Percentiles rank a stretch among this genome's conserved stretches.
Conservation (phyloP, 2,113 vertebrate species). For the Pseudopodoces humilis region DNA sequence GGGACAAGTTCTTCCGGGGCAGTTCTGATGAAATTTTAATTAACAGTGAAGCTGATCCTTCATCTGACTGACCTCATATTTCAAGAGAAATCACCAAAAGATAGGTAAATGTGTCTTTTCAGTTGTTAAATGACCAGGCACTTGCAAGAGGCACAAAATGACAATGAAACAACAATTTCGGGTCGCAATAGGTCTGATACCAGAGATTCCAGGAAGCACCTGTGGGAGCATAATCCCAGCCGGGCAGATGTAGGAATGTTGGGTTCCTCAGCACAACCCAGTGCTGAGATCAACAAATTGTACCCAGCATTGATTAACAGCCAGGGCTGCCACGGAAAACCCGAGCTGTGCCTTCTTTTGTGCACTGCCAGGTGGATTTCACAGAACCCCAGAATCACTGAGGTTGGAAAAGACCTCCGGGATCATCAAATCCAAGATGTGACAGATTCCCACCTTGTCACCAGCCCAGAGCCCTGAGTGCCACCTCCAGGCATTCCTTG, state of each 20-base stretch:
- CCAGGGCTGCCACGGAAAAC: background rate
- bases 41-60: background rate
- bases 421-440: background rate
- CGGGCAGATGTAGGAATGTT: accelerated
- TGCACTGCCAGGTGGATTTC: background rate
- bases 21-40: background rate
- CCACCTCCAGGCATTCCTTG: accelerated
- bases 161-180: background rate
- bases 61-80: background rate
- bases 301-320: no score
- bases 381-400: background rate
- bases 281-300: background rate
- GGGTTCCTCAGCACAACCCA: background rate
- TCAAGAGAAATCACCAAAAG: background rate
- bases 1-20: background rate
- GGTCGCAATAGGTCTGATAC: accelerated
- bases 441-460: accelerated
- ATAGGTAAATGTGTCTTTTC: background rate
- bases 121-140: background rate
- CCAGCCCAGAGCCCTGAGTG: background rate
- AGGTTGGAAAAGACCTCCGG: background rate
- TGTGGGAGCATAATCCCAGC: background rate
- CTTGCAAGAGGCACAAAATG: accelerated
- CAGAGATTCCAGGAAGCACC: background rate
- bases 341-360: accelerated